Base-by-base conservation (phyloP, 2,888 invertebrate genomes). In the Calephelis perditalis region DNA sequence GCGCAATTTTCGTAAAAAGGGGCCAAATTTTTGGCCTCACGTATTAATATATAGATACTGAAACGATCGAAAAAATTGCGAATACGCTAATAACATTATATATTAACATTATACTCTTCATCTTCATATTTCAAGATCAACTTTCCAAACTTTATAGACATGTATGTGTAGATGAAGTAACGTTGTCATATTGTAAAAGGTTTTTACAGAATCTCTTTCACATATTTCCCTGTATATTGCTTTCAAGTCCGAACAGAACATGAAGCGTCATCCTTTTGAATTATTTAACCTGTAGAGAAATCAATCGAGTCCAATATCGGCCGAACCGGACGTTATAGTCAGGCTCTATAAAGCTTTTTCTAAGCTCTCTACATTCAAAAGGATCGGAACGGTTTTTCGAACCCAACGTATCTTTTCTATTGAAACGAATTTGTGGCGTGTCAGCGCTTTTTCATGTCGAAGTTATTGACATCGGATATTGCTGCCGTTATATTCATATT, bases 221-320 rank as follows among this genome's bases (percentile, higher is more conserved):
- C 52, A 52, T 52, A 11, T 52, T 52, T 52, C 26, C 52, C 10
- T 5, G 11, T 52, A 52, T 52, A 52, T 52, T 52, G 52, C 26
- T 49, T 49, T 58, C 49, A 49, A 49, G 37, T 58, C 15, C 35
- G 26, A 68, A 62, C 62, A 58, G 58, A 63, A 65, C 60, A 62
- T 57, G 60, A 57, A 47, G 61, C 59, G 72, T 71, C 74, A 73
- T 71, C 73, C 75, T 71, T 63, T 71, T 85, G 75, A 82, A 83
- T 82, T 82, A 85, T 82, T 82, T 73, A 81, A 73, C 52, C 63
- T 71, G 68, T 70, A 67, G 69, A 67, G 69, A 74, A 80, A 82
- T 82, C 81, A 81, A 79, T 80, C 76, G 74, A 63, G 59, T 62
- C 65, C 63, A 66, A 63, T 69, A 65, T 68, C 70, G 66, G 70